phyloP scores from a whole-genome alignment of 2,888 invertebrate species.

The Scaptomyza cyrtandrae region DNA sequence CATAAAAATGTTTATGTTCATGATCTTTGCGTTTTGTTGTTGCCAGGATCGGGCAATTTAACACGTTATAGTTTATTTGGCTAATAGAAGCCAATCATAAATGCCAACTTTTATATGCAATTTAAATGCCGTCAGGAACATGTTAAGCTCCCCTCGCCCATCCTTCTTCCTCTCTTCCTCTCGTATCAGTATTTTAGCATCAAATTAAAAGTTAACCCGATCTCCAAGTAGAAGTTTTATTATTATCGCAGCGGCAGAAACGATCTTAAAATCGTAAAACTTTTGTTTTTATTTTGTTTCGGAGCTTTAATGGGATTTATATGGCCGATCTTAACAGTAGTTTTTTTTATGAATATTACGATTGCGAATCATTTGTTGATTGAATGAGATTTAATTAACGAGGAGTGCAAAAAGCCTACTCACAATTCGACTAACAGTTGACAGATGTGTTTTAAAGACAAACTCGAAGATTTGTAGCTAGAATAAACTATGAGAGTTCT shows the following conservation, averaged over 20 bases:
- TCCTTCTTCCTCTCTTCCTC: not conserved
- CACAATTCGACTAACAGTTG: not conserved
- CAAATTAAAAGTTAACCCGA: conserved; percentile 63
- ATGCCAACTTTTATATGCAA: conserved; percentile 71
- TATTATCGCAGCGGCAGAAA: conserved; percentile 4
- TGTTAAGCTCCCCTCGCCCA: not conserved
- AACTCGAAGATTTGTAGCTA: not conserved
- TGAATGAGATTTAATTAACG: conserved; percentile 1
- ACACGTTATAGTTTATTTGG: conserved; percentile 74
- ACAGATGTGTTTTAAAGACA: not conserved
- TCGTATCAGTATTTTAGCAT: conserved; percentile 68
- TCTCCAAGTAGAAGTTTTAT: conserved; percentile 25
- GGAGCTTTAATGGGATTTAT: conserved; percentile 46
- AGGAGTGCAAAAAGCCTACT: not conserved
- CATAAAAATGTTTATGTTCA: conserved; percentile 41
- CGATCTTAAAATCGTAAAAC: conserved; percentile 43
- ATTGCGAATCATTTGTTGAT: conserved; percentile 46
- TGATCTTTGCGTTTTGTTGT: conserved; percentile 22
- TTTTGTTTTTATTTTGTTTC: conserved; percentile 10
- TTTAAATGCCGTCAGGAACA: conserved; percentile 53
- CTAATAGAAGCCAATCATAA: conserved; percentile 74
- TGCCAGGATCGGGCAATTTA: conserved; percentile 52
- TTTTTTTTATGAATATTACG: conserved; percentile 53
- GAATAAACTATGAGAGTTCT: conserved; percentile 9
- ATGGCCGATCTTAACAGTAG: conserved; percentile 63